Conservation (phyloP, 2,888 invertebrate species). For the Trichopria drosophilae region DNA sequence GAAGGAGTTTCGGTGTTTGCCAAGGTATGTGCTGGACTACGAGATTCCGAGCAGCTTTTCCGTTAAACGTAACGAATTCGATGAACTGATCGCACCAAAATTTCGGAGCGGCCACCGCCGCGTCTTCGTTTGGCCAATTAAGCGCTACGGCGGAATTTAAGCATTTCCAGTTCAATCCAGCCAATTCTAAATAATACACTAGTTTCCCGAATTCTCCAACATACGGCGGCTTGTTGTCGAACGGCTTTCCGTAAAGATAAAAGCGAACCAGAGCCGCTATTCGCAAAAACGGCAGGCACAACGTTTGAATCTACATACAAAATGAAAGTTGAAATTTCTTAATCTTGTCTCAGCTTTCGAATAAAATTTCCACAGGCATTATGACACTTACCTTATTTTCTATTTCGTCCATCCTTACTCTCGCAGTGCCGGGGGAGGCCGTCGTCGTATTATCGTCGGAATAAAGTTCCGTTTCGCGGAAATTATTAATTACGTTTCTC, state of each 20-base stretch:
- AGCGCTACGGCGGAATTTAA: constrained; percentile 69
- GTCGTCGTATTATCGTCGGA: constrained; percentile 31
- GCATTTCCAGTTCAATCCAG: constrained; percentile 68
- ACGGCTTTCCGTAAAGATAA: constrained; percentile 77
- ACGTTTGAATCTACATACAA: constrained; percentile 68
- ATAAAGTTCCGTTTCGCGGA: constrained; percentile 47
- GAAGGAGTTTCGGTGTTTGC: constrained; percentile 80
- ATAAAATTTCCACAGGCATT: background rate
- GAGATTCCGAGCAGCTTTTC: constrained; percentile 68
- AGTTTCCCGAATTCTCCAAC: constrained; percentile 77
- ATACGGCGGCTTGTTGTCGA: constrained; percentile 69
- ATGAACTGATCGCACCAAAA: constrained; percentile 74
- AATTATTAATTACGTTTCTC: constrained; percentile 46
- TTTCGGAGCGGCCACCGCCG: constrained; percentile 62
- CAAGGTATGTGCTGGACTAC: constrained; percentile 77
- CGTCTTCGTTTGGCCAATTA: constrained; percentile 62
- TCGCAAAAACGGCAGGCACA: constrained; percentile 82
- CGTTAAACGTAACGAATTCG: constrained; percentile 61
- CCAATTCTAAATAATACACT: constrained; percentile 77
- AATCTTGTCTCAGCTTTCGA: no score
- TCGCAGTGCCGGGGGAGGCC: constrained; percentile 21
- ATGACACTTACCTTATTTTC: constrained; percentile 29
- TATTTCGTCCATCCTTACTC: constrained; percentile 28
- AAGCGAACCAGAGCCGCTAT: constrained; percentile 80
- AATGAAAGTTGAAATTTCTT: background rate